phyloP scores from a whole-genome alignment of 2,888 invertebrate genomes.

The Cryptocephalus moraei region DNA sequence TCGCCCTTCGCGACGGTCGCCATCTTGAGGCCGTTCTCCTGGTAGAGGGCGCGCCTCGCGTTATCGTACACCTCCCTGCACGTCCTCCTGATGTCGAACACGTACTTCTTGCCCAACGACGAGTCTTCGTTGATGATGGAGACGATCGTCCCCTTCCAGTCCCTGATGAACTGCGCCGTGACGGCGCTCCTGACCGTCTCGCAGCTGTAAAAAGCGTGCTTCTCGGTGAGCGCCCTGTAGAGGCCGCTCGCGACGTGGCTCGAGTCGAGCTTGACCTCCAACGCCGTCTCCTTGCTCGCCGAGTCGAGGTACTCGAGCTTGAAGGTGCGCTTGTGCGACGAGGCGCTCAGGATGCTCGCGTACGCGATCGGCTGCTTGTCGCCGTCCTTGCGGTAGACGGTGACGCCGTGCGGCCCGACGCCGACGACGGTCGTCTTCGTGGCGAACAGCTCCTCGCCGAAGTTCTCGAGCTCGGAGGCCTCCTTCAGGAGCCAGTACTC shows the following conservation, averaged over 20 bases:
- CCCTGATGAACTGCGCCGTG: constrained; percentile 79
- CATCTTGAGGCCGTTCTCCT: constrained; percentile 26
- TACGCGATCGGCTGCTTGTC: constrained; percentile 69
- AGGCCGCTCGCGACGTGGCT: constrained; percentile 72
- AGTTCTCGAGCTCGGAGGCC: constrained; percentile 67
- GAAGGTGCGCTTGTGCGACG: constrained; percentile 63
- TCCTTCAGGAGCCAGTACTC: constrained; percentile 77
- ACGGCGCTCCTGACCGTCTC: constrained; percentile 83
- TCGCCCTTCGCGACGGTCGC: constrained; percentile 29
- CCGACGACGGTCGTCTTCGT: constrained; percentile 55
- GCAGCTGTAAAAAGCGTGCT: constrained; percentile 87
- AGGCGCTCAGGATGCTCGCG: constrained; percentile 70
- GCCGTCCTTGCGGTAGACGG: constrained; percentile 52
- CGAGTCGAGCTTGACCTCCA: constrained; percentile 73
- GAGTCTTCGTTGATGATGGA: constrained; percentile 86
- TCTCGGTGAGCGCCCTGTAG: constrained; percentile 79
- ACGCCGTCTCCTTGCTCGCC: constrained; percentile 56
- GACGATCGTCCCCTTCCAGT: constrained; percentile 82
- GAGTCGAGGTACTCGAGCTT: constrained; percentile 62
- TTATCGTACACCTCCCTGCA: constrained; percentile 85
- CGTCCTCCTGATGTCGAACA: constrained; percentile 82
- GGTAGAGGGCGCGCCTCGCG: constrained; percentile 62
- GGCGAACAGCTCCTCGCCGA: constrained; percentile 76
- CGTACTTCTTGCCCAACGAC: constrained; percentile 77
- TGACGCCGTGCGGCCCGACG: constrained; percentile 76